Percentiles rank a stretch among this genome's conserved stretches.
phyloP scores from a whole-genome alignment of 2,797 vertebrate species.

The Chloroceryle inda region DNA sequence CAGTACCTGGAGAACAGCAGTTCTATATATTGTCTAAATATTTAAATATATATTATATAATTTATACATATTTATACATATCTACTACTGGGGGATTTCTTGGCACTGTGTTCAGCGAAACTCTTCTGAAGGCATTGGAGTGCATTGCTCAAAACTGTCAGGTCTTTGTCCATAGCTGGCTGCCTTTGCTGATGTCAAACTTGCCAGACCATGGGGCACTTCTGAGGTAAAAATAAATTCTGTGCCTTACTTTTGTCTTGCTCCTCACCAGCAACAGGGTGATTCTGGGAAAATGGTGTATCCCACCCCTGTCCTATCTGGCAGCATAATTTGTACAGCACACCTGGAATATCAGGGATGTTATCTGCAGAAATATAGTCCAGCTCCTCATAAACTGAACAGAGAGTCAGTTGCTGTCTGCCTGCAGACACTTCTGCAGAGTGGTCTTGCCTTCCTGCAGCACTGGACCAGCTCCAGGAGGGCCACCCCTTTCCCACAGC shows the following conservation, averaged over 20 bases:
- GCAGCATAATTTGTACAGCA: neutral
- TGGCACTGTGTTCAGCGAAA: neutral
- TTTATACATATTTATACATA: neutral
- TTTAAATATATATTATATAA: neutral
- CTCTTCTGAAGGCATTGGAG: neutral
- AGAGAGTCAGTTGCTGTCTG: neutral
- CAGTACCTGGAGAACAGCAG: neutral
- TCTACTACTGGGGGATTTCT: neutral
- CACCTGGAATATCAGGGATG: neutral
- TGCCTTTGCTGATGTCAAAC: neutral
- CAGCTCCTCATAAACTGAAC: neutral
- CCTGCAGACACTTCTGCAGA: neutral
- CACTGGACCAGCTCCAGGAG: fast-evolving
- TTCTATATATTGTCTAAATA: neutral
- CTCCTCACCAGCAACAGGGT: neutral
- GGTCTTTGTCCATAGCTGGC: neutral
- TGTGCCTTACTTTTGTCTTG: neutral
- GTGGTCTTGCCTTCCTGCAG: neutral
- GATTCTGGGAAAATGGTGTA: neutral
- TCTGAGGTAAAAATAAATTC: neutral
- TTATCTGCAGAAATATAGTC: neutral
- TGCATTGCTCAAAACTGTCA: neutral
- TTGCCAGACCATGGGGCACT: neutral
- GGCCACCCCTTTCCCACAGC: neutral
- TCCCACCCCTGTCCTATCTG: neutral